phyloP scores from a whole-genome alignment of 2,888 invertebrate species.

The Amiota communis region DNA sequence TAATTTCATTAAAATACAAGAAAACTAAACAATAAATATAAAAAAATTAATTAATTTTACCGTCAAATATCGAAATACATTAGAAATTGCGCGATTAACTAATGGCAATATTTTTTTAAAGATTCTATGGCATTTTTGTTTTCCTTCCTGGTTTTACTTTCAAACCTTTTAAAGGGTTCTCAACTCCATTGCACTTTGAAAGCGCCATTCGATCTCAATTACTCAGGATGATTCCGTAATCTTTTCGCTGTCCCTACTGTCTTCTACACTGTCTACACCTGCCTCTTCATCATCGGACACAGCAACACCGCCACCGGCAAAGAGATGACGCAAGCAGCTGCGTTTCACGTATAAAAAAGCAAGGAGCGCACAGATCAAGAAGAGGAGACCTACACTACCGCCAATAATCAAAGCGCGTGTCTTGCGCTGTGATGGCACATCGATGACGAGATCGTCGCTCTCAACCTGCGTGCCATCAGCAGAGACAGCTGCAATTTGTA shows the following conservation, averaged over 20 bases:
- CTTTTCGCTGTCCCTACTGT: conserved; percentile 67
- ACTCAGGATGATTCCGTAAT: conserved; percentile 69
- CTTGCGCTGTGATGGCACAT: conserved; percentile 81
- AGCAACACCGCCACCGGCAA: conserved; percentile 51
- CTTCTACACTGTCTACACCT: conserved; percentile 44
- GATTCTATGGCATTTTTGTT: not conserved
- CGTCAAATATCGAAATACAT: not conserved
- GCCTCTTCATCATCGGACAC: conserved; percentile 52
- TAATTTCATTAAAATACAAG: conserved; percentile 34
- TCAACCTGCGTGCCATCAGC: conserved; percentile 77
- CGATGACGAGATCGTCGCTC: conserved; percentile 78
- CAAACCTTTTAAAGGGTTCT: conserved; percentile 1
- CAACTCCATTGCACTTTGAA: conserved; percentile 39
- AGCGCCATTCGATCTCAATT: conserved; percentile 63
- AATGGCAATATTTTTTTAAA: not conserved
- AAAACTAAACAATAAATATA: conserved; percentile 53
- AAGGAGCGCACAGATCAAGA: conserved; percentile 79
- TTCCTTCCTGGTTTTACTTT: not conserved
- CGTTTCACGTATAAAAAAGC: conserved; percentile 76
- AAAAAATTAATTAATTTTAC: conserved; percentile 40
- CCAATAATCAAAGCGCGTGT: conserved; percentile 83
- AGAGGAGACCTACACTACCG: conserved; percentile 80
- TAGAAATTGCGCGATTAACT: not conserved
- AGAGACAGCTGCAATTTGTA: conserved; percentile 82
- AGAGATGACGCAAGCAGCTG: conserved; percentile 68